Conservation (phyloP, 2,888 invertebrate species). For the Pycnomerus fuliginosus region DNA sequence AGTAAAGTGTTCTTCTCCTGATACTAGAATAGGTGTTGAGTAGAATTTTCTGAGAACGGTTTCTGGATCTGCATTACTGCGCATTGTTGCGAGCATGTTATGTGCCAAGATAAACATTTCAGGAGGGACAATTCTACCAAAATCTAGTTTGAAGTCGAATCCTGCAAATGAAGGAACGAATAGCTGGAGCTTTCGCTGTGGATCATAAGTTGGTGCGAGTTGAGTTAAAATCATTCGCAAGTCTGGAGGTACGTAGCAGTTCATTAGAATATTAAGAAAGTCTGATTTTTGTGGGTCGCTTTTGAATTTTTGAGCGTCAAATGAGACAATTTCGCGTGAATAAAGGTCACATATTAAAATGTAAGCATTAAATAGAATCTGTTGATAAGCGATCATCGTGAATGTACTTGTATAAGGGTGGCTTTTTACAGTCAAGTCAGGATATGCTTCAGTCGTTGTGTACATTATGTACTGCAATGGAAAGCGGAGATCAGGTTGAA, state of each 20-base stretch:
- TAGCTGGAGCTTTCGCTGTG: neutral
- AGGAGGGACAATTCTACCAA: neutral
- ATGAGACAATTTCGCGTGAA: too few species aligned
- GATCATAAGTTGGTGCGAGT: neutral
- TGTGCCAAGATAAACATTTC: neutral
- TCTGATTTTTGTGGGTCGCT: neutral
- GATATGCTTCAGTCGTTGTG: neutral
- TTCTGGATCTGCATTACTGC: too few species aligned
- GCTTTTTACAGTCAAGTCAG: neutral
- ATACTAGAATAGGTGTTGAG: too few species aligned
- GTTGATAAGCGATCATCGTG: too few species aligned
- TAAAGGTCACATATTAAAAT: too few species aligned
- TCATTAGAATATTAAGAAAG: neutral
- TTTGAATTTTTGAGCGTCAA: too few species aligned
- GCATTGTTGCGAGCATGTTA: neutral
- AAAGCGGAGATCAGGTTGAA: neutral
- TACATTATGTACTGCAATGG: neutral
- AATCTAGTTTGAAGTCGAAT: neutral
- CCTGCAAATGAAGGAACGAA: neutral
- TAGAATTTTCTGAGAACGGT: too few species aligned
- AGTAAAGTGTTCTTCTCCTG: too few species aligned
- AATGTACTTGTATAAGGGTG: too few species aligned
- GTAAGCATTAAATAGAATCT: too few species aligned
- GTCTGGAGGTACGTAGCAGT: neutral
- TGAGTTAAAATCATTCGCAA: neutral